Conservation (phyloP, 2,113 vertebrate species). For the Sturnira hondurensis region DNA sequence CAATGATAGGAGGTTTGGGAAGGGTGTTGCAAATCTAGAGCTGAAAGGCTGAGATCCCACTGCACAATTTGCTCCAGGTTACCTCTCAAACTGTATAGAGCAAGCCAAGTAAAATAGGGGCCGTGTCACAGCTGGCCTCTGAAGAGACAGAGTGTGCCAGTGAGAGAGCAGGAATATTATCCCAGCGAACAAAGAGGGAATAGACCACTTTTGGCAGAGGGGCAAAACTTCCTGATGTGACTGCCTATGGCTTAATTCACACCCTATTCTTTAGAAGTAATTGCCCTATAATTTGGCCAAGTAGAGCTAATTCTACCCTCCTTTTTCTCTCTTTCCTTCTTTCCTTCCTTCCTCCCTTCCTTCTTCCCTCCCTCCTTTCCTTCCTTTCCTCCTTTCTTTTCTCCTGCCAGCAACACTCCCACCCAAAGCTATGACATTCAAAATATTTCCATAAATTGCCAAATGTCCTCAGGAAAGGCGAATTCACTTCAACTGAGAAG, state of each 20-base stretch:
- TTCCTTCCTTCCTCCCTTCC: accelerated
- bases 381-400: not conserved
- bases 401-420: not conserved
- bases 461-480: not conserved
- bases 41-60: not conserved
- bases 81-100: not conserved
- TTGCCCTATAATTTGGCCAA: not conserved
- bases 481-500: not conserved
- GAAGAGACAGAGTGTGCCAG: not conserved
- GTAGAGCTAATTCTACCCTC: not conserved
- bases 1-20: not conserved
- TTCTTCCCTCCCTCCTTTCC: not conserved
- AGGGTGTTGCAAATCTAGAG: not conserved
- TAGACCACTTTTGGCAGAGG: not conserved
- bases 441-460: not conserved
- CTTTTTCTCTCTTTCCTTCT: not conserved
- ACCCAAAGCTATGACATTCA: not conserved
- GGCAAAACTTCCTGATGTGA: not conserved
- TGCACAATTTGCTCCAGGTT: not conserved
- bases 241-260: not conserved
- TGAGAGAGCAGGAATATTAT: not conserved
- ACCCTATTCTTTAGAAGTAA: not conserved
- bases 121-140: not conserved
- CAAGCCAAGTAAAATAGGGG: not conserved
- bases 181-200: not conserved